Conservation (phyloP, 1,140 invertebrate species). For the Diachasma alloeum region DNA sequence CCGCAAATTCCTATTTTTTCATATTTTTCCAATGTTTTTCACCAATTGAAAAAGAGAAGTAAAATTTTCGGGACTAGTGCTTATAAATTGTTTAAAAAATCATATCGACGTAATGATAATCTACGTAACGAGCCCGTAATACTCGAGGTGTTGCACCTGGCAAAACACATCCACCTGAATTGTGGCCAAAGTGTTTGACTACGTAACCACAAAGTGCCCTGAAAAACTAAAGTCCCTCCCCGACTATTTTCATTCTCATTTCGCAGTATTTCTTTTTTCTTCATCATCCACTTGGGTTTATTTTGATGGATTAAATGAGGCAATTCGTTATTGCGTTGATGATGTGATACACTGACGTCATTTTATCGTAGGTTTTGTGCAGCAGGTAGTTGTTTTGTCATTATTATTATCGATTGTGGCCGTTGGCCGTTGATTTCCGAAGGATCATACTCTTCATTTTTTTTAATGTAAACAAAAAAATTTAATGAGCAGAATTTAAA, state of each 20-base stretch:
- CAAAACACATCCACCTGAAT: background rate
- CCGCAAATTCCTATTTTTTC: too few relatives aligned
- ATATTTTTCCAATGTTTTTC: too few relatives aligned
- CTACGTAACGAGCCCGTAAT: background rate
- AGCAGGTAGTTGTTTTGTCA: background rate
- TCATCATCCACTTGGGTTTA: background rate
- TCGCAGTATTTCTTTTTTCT: background rate
- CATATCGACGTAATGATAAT: background rate
- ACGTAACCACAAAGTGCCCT: background rate
- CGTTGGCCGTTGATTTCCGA: too few relatives aligned
- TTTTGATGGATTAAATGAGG: background rate
- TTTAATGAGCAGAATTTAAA: too few relatives aligned
- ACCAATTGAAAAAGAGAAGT: too few relatives aligned
- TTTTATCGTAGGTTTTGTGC: background rate
- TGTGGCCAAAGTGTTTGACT: background rate
- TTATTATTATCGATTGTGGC: too few relatives aligned
- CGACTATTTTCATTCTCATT: background rate
- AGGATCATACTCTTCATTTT: too few relatives aligned
- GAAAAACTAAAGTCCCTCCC: background rate
- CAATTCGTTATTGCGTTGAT: background rate
- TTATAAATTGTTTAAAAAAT: background rate
- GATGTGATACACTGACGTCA: background rate
- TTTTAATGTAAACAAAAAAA: too few relatives aligned
- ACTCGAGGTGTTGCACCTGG: background rate
- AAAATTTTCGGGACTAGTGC: too few relatives aligned